Base-by-base conservation (phyloP, 2,797 vertebrate species). In the Chromobotia macracanthus region DNA sequence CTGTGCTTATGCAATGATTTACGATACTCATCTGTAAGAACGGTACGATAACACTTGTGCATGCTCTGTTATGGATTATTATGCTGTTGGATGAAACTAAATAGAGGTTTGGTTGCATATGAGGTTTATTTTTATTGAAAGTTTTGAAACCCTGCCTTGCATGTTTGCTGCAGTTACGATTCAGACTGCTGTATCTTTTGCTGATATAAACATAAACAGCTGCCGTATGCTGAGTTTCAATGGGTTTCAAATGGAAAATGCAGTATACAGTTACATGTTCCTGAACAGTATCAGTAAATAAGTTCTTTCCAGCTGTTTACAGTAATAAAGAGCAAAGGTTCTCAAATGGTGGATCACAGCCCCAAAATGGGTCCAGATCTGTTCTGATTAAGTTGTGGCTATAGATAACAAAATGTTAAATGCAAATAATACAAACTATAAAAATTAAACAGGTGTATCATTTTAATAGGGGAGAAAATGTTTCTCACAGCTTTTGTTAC, bases 1-100 rank as follows among this genome's bases (percentile, higher is more conserved):
- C 41, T 13, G 61, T 63, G 56, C 66, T 77, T 77, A 61, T 38
- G 16, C 50, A 77, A 70, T 41, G 66, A 61, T 35, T 70, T 63
- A 68, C n/a, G 64, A 77, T 58, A 21, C 23, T 44, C 51, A 3
- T 51, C 25, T 35, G 66, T 70, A 35, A 60, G 31, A 69, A 69
- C 5, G n/a, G 31, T 8, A 70, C 35, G 25, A 61, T 77, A 77
- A 77, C 66, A 10, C 66, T 38, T 60, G 65, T 60, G 19, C 55
- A 70, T 51, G 75, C 53, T 23, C 66, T 50, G 9, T 61, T 77
- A 61, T 3, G 11, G 55, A 58, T 76, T 58, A 46, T 68, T 67
- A 68, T 31, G 18, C 51, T 58, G 38, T 31, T 25, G 18, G 23
- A 19, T 46, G 38, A 76, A 67, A 19, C 64, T 44, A 21, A 56